Percentiles rank a stretch among this genome's conserved stretches.
These are phyloP conservation scores for Muschampia plurimacula DNA, from an alignment of 2,888 invertebrate genomes.

Conservation along the genomic window DNA sequence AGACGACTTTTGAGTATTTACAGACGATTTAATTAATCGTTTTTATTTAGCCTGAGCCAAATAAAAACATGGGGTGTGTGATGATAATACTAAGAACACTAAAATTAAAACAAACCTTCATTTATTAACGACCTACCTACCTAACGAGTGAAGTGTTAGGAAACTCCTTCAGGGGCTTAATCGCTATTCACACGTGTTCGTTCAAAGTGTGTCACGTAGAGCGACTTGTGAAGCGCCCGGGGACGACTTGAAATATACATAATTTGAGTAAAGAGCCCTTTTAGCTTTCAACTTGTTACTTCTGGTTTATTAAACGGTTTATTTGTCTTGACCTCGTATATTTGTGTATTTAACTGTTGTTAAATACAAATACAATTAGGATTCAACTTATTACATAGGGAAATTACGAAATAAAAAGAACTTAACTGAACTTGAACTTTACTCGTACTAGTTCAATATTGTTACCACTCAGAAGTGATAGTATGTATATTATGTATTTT, in stretches of 20 bases:
- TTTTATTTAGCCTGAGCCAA: too few species aligned
- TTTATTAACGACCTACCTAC: neutral
- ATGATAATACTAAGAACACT: neutral
- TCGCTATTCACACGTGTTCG: slow-evolving; percentile 13
- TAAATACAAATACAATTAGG: too few species aligned
- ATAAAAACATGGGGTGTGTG: too few species aligned
- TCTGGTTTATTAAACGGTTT: neutral
- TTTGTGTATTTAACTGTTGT: too few species aligned
- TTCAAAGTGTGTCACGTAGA: slow-evolving; percentile 29
- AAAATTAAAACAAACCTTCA: neutral
- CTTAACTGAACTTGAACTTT: too few species aligned
- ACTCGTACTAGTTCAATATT: too few species aligned
- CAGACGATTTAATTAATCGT: too few species aligned
- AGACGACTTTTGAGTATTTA: too few species aligned
- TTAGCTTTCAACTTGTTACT: slow-evolving; percentile 18
- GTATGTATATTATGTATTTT: too few species aligned
- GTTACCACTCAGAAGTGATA: too few species aligned
- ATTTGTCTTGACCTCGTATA: neutral
- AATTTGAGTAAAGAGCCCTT: slow-evolving; percentile 23
- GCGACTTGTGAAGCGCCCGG: slow-evolving; percentile 21
- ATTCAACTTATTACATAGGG: too few species aligned
- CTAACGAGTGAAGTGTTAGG: neutral
- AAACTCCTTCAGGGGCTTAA: slow-evolving; percentile 25
- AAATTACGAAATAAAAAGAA: too few species aligned
- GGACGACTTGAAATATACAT: slow-evolving; percentile 18